Evolutionary conservation across 2,797 vertebrate genomes (phyloP).

Genomic region (Mus spretus): DNA sequence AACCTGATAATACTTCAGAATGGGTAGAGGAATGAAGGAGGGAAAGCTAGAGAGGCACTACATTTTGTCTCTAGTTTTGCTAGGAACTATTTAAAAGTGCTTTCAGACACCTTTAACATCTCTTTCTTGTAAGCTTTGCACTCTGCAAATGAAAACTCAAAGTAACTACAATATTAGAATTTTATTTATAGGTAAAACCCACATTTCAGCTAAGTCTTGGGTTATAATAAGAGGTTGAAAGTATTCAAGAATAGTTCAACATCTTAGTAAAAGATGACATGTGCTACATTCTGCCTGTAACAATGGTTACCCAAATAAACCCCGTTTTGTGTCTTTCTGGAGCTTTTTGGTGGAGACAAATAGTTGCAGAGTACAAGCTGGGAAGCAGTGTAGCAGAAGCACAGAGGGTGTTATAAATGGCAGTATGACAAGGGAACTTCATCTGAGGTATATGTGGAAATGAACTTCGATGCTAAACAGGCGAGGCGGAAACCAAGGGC

Average conservation of each 20-base stretch:
- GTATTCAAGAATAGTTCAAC: neutral
- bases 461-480: neutral
- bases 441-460: neutral
- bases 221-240: constrained; percentile 14
- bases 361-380: neutral
- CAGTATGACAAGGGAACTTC: neutral
- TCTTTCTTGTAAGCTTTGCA: neutral
- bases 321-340: neutral
- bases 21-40: neutral
- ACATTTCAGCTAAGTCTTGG: neutral
- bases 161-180: constrained; percentile 38
- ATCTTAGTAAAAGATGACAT: neutral
- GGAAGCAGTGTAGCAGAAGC: neutral
- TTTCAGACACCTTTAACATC: neutral
- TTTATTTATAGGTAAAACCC: constrained; percentile 35
- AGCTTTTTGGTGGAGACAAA: neutral
- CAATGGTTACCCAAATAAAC: neutral
- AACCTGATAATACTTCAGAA: neutral
- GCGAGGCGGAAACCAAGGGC: neutral
- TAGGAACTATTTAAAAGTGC: constrained; percentile 3
- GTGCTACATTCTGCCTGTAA: neutral
- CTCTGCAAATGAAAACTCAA: neutral
- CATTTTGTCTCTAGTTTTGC: neutral
- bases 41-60: neutral
- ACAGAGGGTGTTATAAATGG: neutral